Percentiles rank a stretch among this genome's conserved stretches.
These are phyloP conservation scores for Mylabris phalerata DNA, from an alignment of 1,140 invertebrate species.

Conservation along the genomic window DNA sequence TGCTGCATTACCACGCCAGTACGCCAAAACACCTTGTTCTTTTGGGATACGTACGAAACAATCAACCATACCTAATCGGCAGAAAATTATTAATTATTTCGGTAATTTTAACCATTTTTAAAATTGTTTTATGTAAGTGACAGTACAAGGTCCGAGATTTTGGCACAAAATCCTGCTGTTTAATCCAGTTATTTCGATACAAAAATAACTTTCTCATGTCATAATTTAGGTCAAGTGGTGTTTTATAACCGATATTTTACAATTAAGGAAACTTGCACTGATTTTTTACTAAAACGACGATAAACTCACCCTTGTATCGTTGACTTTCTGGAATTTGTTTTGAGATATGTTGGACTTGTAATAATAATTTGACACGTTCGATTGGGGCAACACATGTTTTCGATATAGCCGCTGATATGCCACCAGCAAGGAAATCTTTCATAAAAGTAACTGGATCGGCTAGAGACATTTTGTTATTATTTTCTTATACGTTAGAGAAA, in stretches of 20 bases:
- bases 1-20: constrained; percentile 91
- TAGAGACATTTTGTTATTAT: constrained; percentile 26
- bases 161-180: background rate
- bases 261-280: too few relatives aligned
- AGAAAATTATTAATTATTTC: too few relatives aligned
- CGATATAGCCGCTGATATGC: constrained; percentile 78
- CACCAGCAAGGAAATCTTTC: constrained; percentile 81
- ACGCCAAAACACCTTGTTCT: constrained; percentile 76
- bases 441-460: constrained; percentile 60
- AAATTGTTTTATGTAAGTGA: too few relatives aligned
- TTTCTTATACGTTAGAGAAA: background rate
- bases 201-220: too few relatives aligned
- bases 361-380: constrained; percentile 82
- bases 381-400: constrained; percentile 84
- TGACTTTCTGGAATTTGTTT: constrained; percentile 74
- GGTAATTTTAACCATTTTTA: too few relatives aligned
- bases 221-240: too few relatives aligned
- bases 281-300: too few relatives aligned
- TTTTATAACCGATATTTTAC: too few relatives aligned
- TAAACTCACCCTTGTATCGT: constrained; percentile 68
- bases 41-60: constrained; percentile 78
- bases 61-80: constrained; percentile 70
- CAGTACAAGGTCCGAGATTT: background rate
- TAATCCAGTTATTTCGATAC: background rate
- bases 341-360: constrained; percentile 81